Evolutionary conservation across 2,888 invertebrate species (phyloP).

Genomic region (Caenorhabditis angaria): DNA sequence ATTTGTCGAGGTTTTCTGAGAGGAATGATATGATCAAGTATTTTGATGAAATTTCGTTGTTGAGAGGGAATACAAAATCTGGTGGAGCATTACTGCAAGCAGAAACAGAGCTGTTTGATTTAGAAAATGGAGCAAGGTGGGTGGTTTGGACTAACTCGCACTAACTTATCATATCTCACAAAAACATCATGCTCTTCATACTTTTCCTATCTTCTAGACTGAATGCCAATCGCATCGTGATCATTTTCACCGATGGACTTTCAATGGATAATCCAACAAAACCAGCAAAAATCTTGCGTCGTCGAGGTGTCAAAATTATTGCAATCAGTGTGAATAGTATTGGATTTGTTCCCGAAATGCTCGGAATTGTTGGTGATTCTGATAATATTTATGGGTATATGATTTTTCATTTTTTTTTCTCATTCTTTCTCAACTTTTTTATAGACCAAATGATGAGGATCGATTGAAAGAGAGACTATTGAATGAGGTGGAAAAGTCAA

Average conservation of each 20-base stretch:
- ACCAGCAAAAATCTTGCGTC: slow-evolving; percentile 58
- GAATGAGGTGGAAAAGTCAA: slow-evolving; percentile 58
- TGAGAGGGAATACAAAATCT: slow-evolving; percentile 49
- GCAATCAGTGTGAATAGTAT: slow-evolving; percentile 64
- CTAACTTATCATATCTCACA: background rate
- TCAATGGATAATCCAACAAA: slow-evolving; percentile 68
- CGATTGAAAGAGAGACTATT: slow-evolving; percentile 57
- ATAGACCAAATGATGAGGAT: slow-evolving; percentile 55
- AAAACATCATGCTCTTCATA: too few species aligned
- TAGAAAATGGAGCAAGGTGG: slow-evolving; percentile 57
- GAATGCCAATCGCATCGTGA: slow-evolving; percentile 54
- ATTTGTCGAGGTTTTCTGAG: slow-evolving; percentile 61
- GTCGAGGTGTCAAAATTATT: slow-evolving; percentile 64
- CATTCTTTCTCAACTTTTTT: slow-evolving; percentile 3
- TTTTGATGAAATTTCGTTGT: slow-evolving; percentile 36
- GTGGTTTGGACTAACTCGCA: background rate
- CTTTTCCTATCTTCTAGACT: slow-evolving; percentile 21
- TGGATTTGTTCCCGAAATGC: slow-evolving; percentile 66
- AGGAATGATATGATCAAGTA: slow-evolving; percentile 42
- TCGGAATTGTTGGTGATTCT: slow-evolving; percentile 64
- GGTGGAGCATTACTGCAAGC: slow-evolving; percentile 46
- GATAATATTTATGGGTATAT: slow-evolving; percentile 66
- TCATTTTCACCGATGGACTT: slow-evolving; percentile 70
- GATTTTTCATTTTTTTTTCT: background rate
- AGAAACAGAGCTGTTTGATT: slow-evolving; percentile 48